phyloP scores from a whole-genome alignment of 2,113 vertebrate species.

The Struthidea cinerea region DNA sequence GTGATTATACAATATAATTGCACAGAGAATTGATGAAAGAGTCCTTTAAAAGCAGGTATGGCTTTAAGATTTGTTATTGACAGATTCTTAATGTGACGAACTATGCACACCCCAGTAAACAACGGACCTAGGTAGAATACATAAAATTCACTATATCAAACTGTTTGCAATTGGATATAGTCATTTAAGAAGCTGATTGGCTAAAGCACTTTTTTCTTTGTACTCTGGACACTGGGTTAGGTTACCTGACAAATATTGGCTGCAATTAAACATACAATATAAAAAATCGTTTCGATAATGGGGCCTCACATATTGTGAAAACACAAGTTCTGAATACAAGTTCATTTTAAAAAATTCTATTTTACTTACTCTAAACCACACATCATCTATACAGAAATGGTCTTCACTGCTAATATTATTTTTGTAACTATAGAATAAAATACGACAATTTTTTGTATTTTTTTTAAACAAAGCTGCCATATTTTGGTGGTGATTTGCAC shows the following conservation, averaged over 20 bases:
- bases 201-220: not conserved
- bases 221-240: not conserved
- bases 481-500: constrained; percentile 52
- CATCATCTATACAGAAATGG: not conserved
- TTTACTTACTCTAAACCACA: constrained; percentile 13
- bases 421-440: constrained; percentile 42
- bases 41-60: not conserved
- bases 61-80: not conserved
- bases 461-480: constrained; percentile 44
- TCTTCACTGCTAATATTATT: not conserved
- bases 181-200: not conserved
- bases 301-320: not conserved
- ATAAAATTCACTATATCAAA: not conserved
- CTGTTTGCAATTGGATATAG: not conserved
- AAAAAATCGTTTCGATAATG: not conserved
- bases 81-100: not conserved
- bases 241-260: not conserved
- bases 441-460: constrained; percentile 23
- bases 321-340: not conserved
- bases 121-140: not conserved
- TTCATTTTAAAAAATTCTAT: not conserved
- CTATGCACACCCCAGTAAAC: not conserved
- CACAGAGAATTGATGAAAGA: not conserved
- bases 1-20: not conserved
- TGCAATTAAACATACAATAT: not conserved